A percentile compares a stretch with the other conserved stretches of the same genome.
Evolutionary conservation across 2,113 vertebrate species (phyloP).

Genomic region (Cynocephalus volans): DNA sequence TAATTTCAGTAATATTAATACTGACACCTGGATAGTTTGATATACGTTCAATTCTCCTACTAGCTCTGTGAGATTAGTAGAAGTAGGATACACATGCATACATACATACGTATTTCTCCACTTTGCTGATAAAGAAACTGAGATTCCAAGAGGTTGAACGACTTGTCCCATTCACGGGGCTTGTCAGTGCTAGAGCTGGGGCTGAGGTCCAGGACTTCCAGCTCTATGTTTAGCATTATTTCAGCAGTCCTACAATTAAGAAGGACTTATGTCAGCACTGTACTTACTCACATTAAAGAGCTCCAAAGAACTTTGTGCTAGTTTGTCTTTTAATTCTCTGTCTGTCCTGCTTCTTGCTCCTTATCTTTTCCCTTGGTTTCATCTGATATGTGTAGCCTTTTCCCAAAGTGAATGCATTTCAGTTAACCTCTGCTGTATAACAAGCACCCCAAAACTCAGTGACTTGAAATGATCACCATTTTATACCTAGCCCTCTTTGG

Average conservation of each 20-base stretch:
- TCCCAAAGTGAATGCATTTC: neutral
- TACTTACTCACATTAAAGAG: slow-evolving; percentile 38
- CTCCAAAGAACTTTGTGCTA: neutral
- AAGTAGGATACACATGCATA: neutral
- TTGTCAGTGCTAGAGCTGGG: neutral
- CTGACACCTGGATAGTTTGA: neutral
- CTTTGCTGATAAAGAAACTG: neutral
- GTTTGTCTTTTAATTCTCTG: slow-evolving; percentile 56
- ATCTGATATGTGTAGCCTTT: neutral
- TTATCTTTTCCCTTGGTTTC: neutral
- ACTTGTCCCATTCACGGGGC: neutral
- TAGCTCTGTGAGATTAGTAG: neutral
- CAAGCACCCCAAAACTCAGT: neutral
- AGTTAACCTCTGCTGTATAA: neutral
- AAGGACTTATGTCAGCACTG: slow-evolving; percentile 8
- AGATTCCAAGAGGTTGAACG: neutral
- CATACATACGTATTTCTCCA: neutral
- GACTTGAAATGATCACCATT: neutral
- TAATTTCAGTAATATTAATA: neutral
- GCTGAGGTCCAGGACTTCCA: neutral
- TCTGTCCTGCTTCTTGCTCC: neutral
- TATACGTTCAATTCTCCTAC: neutral
- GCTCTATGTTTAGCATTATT: slow-evolving; percentile 26
- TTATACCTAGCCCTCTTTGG: neutral
- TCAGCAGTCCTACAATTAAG: slow-evolving; percentile 29